These are phyloP conservation scores for Psittacula echo DNA, from an alignment of 2,797 vertebrate genomes.

Conservation along the genomic window DNA sequence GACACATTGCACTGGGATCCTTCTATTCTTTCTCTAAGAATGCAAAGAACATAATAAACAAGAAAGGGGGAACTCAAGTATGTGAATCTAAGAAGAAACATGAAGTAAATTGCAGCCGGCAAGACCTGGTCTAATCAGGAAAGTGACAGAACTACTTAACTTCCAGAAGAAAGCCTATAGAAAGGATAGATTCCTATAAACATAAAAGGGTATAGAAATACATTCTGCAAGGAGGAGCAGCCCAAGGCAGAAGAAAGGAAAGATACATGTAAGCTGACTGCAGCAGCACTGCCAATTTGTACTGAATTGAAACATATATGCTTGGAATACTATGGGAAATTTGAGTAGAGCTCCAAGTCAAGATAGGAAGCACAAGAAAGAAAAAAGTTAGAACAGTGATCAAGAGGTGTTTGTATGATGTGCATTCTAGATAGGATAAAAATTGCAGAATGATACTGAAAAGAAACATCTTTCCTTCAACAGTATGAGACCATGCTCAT, in stretches of 20 bases:
- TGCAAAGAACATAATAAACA: neutral
- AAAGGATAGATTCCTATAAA: neutral
- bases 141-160: slow-evolving; percentile 10
- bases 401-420: neutral
- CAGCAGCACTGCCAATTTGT: slow-evolving; percentile 19
- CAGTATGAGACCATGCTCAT: neutral
- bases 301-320: slow-evolving; percentile 16
- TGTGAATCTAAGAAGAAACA: slow-evolving; percentile 5
- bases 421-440: neutral
- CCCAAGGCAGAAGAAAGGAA: slow-evolving; percentile 1
- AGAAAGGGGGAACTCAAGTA: neutral
- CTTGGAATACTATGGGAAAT: slow-evolving; percentile 26
- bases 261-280: slow-evolving; percentile 1
- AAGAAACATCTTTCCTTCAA: neutral
- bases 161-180: neutral
- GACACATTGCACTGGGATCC: neutral
- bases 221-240: neutral
- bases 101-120: slow-evolving; percentile 19
- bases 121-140: neutral
- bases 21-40: neutral
- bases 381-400: neutral
- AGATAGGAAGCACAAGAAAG: neutral
- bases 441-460: neutral
- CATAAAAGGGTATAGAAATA: neutral
- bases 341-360: slow-evolving; percentile 5